Percentiles rank a stretch among this genome's conserved stretches.
These are phyloP conservation scores for Scaptomyza polygonia DNA, from an alignment of 2,888 invertebrate genomes.

Conservation along the genomic window DNA sequence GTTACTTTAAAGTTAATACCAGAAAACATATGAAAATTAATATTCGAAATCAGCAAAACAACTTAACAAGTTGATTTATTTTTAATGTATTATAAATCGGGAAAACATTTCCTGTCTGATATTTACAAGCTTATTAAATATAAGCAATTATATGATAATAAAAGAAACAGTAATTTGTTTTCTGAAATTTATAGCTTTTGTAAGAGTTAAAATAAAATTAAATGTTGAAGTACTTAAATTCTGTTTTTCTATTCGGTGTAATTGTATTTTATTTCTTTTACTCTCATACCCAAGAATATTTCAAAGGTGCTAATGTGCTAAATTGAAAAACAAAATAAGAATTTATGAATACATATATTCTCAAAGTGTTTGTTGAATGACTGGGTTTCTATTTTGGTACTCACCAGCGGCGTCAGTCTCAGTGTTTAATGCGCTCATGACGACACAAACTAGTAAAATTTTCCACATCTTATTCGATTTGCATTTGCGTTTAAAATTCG, in stretches of 20 bases:
- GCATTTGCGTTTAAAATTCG: constrained; percentile 52
- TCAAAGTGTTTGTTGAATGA: neutral
- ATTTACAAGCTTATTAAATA: too few relatives aligned
- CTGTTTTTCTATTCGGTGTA: neutral
- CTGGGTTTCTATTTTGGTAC: constrained; percentile 10
- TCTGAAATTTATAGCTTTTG: neutral
- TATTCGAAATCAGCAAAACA: neutral
- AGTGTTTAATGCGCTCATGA: constrained; percentile 67
- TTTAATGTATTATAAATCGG: neutral
- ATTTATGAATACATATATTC: neutral
- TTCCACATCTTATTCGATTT: constrained; percentile 76
- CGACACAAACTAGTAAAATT: constrained; percentile 70
- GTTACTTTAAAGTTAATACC: too few relatives aligned
- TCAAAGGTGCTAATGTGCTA: neutral
- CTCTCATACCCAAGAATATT: neutral
- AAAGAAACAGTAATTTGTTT: neutral
- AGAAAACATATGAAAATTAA: neutral
- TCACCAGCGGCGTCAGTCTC: constrained; percentile 73
- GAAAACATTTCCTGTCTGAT: neutral
- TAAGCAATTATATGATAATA: neutral
- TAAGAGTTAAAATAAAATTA: too few relatives aligned
- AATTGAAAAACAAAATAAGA: neutral
- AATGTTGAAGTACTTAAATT: neutral
- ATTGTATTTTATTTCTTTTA: too few relatives aligned
- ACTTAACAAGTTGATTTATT: neutral